Evolutionary conservation across 2,888 invertebrate species (phyloP), one percentile per base, ranked within the genome.

Genomic region (Sepiola atlantica): DNA sequence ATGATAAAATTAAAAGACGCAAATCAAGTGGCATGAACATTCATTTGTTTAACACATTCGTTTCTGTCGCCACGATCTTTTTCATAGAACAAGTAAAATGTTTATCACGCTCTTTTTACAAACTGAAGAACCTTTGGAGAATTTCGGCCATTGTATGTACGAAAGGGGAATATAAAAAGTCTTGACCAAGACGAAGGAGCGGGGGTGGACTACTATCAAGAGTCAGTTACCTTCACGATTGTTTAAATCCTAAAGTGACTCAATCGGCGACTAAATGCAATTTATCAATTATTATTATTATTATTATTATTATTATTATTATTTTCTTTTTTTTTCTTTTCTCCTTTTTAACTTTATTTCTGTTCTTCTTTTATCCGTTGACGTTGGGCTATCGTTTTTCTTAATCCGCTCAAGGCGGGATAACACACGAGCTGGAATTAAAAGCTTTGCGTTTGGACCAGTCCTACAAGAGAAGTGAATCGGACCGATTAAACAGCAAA

Each of bases 401-500:
- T 77, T 77, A 77, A 77, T n/a, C 77, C n/a, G 77, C 16, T 16
- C 16, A 32, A 77, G 77, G 77, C 77, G 16, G 77, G n/a, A 32
- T n/a, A 32, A 32, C 77, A 77, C 77, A 77, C 77, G 77, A 77
- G 77, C 77, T n/a, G n/a, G 16, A 18, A 77, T 77, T 77, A 77
- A 77, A n/a, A n/a, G 77, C 77, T 77, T 77, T 32, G 77, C 77
- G n/a, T 77, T 77, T 77, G n/a, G 77, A 77, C 77, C 77, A 32
- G n/a, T 32, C n/a, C 77, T 77, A 32, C 77, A 77, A 77, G 77
- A 77, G 77, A 32, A 77, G n/a, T 77, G 77, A n/a, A 77, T 32
- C 77, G 77, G n/a, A 14, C n/a, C n/a, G 77, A 77, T 77, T 32
- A 77, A 21, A 77, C n/a, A n/a, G 3, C 16, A 77, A 61, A 61